Percentiles rank a stretch among this genome's conserved stretches.
Evolutionary conservation across 2,113 vertebrate genomes (phyloP).

Genomic region (Eurystomus gularis): DNA sequence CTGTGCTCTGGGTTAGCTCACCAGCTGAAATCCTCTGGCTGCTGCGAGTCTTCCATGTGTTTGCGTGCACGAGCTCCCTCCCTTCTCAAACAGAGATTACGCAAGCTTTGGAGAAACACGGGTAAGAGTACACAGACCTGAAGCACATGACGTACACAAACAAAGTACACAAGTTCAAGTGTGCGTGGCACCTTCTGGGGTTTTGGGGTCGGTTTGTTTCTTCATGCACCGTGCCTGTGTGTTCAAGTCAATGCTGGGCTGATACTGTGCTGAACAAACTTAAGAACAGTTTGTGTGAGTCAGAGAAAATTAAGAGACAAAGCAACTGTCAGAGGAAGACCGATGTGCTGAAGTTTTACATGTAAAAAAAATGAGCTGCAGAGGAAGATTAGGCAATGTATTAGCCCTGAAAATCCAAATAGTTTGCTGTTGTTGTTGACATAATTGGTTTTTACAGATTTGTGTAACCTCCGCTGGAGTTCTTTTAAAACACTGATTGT

Average conservation of each 20-base stretch:
- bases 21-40: neutral
- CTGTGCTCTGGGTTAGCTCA: neutral
- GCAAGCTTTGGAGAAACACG: neutral
- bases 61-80: rapidly evolving
- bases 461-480: neutral
- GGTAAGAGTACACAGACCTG: neutral
- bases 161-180: neutral
- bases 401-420: neutral
- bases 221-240: rapidly evolving
- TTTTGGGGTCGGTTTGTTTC: neutral
- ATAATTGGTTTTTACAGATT: neutral
- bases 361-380: neutral
- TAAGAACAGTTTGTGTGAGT: neutral
- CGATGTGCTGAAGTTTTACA: neutral
- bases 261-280: neutral
- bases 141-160: neutral
- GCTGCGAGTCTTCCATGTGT: neutral
- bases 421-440: neutral
- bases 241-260: neutral
- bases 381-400: neutral
- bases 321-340: neutral
- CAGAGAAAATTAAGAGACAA: neutral
- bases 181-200: neutral
- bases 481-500: neutral
- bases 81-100: neutral